These are phyloP conservation scores for Ceratitis capitata DNA, from an alignment of 1,140 invertebrate genomes.

Conservation along the genomic window DNA sequence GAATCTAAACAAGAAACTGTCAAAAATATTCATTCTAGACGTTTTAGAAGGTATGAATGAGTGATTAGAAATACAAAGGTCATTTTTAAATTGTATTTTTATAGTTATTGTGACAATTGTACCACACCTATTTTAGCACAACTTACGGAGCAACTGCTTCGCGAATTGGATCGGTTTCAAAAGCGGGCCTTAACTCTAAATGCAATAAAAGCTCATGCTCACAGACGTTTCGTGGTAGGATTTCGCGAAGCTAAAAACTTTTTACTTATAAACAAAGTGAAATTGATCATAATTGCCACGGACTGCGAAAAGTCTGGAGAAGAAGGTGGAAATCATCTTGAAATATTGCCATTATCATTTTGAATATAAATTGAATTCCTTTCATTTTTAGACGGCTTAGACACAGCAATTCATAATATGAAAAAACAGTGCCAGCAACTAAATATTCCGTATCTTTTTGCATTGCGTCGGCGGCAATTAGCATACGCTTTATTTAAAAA, in stretches of 20 bases:
- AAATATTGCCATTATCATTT: neutral
- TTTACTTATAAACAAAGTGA: constrained; percentile 69
- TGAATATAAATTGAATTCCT: neutral
- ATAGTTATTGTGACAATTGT: constrained; percentile 63
- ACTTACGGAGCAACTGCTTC: constrained; percentile 62
- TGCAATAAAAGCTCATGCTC: constrained; percentile 69
- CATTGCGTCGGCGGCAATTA: constrained; percentile 52
- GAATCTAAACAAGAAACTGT: neutral
- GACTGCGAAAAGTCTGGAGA: constrained; percentile 61
- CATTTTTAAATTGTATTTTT: neutral
- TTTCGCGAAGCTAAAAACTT: constrained; percentile 71
- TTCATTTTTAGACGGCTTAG: constrained; percentile 50
- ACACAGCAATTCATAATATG: constrained; percentile 51
- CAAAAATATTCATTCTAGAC: constrained; percentile 50
- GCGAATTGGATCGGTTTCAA: constrained; percentile 71
- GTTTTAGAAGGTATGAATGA: constrained; percentile 55
- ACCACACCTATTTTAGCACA: constrained; percentile 49
- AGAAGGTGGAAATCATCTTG: constrained; percentile 43
- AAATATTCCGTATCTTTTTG: constrained; percentile 55
- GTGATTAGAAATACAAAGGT: no score
- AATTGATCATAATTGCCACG: constrained; percentile 71
- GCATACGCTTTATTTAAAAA: constrained; percentile 56
- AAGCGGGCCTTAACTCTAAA: constrained; percentile 71
- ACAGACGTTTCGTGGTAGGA: constrained; percentile 70
- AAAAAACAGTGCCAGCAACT: constrained; percentile 53